Conservation (phyloP, 2,113 vertebrate genomes). For the Toxotes jaculatrix region DNA sequence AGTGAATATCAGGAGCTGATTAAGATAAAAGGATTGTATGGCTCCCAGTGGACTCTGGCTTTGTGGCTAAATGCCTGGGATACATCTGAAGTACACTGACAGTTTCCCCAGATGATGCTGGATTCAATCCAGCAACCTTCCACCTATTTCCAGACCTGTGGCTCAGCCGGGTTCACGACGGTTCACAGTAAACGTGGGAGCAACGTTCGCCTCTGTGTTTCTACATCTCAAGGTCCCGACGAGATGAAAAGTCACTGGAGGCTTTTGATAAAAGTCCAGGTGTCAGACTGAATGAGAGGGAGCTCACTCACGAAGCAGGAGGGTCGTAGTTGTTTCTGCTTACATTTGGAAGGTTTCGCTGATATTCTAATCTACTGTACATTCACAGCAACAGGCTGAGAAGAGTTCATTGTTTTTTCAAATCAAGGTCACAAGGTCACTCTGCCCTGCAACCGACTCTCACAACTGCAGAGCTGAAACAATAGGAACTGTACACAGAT, state of each 20-base stretch:
- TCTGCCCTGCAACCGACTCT: not conserved
- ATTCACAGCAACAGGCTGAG: not conserved
- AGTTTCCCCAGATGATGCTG: no score
- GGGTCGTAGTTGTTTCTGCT: not conserved
- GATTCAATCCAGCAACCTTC: no score
- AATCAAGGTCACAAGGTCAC: not conserved
- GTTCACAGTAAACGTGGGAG: not conserved
- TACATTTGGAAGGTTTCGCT: not conserved
- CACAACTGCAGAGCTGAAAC: not conserved
- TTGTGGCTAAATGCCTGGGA: no score
- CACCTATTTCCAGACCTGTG: no score
- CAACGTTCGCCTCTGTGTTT: not conserved
- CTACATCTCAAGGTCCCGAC: not conserved
- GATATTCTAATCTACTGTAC: not conserved
- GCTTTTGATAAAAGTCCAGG: conserved; percentile 18
- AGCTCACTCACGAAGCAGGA: not conserved
- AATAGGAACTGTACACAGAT: not conserved
- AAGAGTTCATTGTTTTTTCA: not conserved
- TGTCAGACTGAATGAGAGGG: not conserved
- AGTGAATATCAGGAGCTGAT: no score
- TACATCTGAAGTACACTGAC: no score
- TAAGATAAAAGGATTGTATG: no score
- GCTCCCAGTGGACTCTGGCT: no score
- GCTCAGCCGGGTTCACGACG: not conserved
- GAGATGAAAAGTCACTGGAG: not conserved